These are phyloP conservation scores for Daktulosphaira vitifoliae DNA, from an alignment of 1,140 invertebrate species.

Conservation along the genomic window DNA sequence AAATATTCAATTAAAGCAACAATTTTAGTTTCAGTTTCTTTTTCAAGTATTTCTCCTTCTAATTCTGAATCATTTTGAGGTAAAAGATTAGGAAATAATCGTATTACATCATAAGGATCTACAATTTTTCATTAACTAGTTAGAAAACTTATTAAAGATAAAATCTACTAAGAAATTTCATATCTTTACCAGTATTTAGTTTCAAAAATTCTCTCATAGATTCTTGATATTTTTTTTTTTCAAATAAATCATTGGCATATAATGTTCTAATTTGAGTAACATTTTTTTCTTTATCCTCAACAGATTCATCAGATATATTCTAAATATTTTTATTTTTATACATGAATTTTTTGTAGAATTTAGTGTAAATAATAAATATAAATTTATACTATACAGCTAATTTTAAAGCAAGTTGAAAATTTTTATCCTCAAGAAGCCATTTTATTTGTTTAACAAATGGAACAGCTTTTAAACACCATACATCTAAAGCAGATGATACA, in stretches of 20 bases:
- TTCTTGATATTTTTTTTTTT: conserved; percentile 73
- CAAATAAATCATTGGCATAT: conserved; percentile 84
- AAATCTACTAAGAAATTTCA: not conserved
- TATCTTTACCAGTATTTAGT: conserved; percentile 59
- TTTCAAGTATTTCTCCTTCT: conserved; percentile 43
- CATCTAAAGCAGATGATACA: conserved; percentile 71
- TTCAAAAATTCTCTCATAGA: conserved; percentile 86
- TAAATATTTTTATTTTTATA: conserved; percentile 43
- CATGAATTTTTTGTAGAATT: conserved; percentile 11
- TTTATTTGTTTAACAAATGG: conserved; percentile 73
- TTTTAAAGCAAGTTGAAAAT: conserved; percentile 88
- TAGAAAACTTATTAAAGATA: not conserved
- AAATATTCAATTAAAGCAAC: conserved; percentile 83
- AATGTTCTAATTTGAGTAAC: conserved; percentile 81
- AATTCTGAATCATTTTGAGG: conserved; percentile 54
- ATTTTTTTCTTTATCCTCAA: conserved; percentile 69
- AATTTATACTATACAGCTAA: conserved; percentile 65
- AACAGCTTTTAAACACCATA: conserved; percentile 75
- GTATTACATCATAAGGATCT: conserved; percentile 91
- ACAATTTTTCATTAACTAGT: conserved; percentile 35
- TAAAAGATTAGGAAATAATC: conserved; percentile 82
- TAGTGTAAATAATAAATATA: too few species aligned
- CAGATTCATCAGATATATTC: conserved; percentile 73
- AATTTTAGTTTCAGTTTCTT: conserved; percentile 80
- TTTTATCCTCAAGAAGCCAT: conserved; percentile 72